These are phyloP conservation scores for Gymnocypris eckloni DNA, from an alignment of 2,797 vertebrate genomes.

Conservation along the genomic window DNA sequence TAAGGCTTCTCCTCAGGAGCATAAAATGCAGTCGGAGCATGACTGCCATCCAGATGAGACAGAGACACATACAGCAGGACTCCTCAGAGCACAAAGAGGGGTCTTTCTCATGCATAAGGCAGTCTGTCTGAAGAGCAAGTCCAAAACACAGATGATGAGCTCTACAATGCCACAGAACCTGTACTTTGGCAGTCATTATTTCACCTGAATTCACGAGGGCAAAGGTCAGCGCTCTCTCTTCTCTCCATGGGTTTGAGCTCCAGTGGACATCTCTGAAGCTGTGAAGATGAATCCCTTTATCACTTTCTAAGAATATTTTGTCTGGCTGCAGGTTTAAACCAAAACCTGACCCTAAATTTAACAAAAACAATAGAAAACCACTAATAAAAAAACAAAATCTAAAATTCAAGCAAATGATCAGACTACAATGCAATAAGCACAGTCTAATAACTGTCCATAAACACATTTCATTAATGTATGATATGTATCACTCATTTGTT, in stretches of 20 bases:
- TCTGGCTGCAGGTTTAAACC: background rate
- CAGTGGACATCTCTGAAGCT: background rate
- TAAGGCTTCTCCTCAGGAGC: conserved; percentile 55
- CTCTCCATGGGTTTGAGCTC: background rate
- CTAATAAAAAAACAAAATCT: background rate
- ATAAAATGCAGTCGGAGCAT: conserved; percentile 61
- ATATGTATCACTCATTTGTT: background rate
- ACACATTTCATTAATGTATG: background rate
- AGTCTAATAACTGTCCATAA: background rate
- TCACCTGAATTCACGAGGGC: conserved; percentile 10
- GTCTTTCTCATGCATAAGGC: conserved; percentile 76
- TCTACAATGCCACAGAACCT: background rate
- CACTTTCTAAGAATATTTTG: background rate
- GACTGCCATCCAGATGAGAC: conserved; percentile 63
- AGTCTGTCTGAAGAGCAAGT: conserved; percentile 69
- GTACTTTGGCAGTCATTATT: background rate
- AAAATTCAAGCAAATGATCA: background rate
- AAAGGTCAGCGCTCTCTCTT: background rate
- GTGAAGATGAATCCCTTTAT: background rate
- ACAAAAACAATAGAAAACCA: background rate
- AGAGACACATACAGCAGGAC: conserved; percentile 61
- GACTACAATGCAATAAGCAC: background rate
- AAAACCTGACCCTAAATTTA: background rate
- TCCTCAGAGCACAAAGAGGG: conserved; percentile 71
- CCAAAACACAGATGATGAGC: conserved; percentile 46